Conservation (phyloP, 2,888 invertebrate genomes). For the Limenitis camilla region DNA sequence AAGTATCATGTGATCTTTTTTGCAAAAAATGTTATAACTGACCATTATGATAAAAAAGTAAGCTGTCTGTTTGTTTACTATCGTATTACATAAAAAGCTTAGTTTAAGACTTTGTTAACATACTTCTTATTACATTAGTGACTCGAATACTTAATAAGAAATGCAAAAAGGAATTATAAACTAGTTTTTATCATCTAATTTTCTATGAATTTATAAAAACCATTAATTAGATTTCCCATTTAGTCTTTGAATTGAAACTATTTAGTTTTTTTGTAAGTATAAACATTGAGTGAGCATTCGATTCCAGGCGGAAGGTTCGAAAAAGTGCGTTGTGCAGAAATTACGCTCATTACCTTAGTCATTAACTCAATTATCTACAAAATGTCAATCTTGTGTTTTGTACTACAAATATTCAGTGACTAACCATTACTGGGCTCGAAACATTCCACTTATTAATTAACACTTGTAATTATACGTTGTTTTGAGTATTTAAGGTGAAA, state of each 20-base stretch:
- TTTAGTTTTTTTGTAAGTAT: background rate
- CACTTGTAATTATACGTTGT: background rate
- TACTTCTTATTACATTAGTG: no score
- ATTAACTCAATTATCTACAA: background rate
- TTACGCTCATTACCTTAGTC: background rate
- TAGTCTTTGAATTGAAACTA: background rate
- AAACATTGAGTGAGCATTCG: background rate
- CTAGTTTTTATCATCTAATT: background rate
- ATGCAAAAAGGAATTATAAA: no score
- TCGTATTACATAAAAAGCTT: no score
- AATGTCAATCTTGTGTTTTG: conserved; percentile 1
- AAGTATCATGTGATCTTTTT: no score
- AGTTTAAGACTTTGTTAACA: no score
- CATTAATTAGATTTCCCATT: background rate
- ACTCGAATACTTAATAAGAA: no score
- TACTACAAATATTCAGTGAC: conserved; percentile 7
- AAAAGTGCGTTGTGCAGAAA: conserved; percentile 2
- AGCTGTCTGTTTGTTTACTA: no score
- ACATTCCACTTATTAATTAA: conserved; percentile 10
- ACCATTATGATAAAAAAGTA: no score
- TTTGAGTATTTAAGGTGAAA: background rate
- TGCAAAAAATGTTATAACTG: no score
- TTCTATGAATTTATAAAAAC: conserved; percentile 2
- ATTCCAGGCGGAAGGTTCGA: background rate
- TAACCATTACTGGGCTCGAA: conserved; percentile 4